Conservation (phyloP, 2,797 vertebrate species). For the Margarornis squamiger region DNA sequence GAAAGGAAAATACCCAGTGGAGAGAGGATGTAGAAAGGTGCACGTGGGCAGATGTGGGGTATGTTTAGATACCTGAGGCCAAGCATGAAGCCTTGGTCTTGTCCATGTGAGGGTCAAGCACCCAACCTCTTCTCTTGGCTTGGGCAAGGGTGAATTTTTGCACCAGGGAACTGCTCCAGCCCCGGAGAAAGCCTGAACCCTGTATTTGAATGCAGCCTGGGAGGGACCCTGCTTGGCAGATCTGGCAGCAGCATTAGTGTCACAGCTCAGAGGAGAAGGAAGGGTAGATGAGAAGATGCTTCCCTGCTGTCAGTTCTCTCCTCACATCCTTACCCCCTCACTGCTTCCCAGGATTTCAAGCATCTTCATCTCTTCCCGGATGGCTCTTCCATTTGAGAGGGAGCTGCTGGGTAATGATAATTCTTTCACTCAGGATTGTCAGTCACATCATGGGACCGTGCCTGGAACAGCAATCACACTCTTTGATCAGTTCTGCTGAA, state of each 20-base stretch:
- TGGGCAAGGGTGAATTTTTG: not conserved
- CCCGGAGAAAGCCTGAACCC: not conserved
- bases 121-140: not conserved
- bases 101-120: not conserved
- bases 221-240: not conserved
- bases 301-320: not conserved
- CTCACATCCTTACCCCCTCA: not conserved
- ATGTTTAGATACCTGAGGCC: not conserved
- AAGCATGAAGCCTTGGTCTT: not conserved
- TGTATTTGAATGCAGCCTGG: not conserved
- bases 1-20: not conserved
- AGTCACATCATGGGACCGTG: not conserved
- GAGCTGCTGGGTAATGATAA: not conserved
- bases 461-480: not conserved
- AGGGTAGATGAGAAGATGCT: not conserved
- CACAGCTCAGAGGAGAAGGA: not conserved
- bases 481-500: conserved; percentile 59
- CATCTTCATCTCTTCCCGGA: not conserved
- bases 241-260: not conserved
- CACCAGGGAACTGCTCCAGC: not conserved
- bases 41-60: rapidly evolving
- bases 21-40: not conserved
- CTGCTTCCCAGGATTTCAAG: not conserved
- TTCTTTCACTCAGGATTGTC: not conserved
- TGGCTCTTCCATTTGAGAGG: not conserved